phyloP scores from a whole-genome alignment of 1,140 invertebrate genomes.

The Diuraphis noxia region DNA sequence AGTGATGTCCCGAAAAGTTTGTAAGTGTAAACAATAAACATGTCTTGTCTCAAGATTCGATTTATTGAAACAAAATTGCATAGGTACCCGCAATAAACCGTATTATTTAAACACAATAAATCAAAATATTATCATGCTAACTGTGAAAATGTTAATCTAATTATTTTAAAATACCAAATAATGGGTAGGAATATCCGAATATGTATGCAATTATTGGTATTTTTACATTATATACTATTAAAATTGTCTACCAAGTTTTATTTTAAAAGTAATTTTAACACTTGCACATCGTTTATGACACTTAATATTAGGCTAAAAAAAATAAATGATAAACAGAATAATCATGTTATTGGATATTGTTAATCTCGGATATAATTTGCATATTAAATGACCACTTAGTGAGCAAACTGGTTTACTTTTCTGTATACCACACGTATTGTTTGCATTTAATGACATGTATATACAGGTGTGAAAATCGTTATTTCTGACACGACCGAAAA shows the following conservation, averaged over 20 bases:
- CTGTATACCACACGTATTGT: not conserved
- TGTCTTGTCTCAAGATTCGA: not conserved
- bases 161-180: no score
- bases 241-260: not conserved
- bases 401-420: constrained; percentile 6
- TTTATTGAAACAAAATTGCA: not conserved
- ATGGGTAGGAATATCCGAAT: no score
- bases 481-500: not conserved
- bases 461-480: not conserved
- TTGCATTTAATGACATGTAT: not conserved
- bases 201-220: no score
- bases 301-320: not conserved
- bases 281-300: not conserved
- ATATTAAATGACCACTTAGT: constrained; percentile 1
- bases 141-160: no score
- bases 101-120: not conserved
- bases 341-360: constrained; percentile 13
- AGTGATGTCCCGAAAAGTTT: not conserved
- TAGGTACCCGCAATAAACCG: not conserved
- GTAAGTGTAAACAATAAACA: not conserved
- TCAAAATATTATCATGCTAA: no score
- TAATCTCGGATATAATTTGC: constrained; percentile 20
- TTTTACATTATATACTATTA: not conserved
- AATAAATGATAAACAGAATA: not conserved
- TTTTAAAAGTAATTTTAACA: not conserved